Percentiles rank a stretch among this genome's conserved stretches.
phyloP scores from a whole-genome alignment of 2,113 vertebrate genomes.

The Zapus hudsonius region DNA sequence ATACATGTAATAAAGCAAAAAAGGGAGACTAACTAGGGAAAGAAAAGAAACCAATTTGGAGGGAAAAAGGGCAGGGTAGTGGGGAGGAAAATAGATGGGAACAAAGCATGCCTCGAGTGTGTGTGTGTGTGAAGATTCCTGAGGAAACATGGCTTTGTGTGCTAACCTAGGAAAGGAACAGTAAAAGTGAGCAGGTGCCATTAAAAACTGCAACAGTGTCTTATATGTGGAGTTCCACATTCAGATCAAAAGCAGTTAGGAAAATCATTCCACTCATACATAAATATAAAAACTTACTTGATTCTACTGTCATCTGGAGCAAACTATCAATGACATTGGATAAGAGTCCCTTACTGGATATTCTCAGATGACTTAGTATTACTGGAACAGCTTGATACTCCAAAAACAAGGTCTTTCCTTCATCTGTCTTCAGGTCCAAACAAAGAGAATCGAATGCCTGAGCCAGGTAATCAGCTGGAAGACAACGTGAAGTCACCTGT shows the following conservation, averaged over 20 bases:
- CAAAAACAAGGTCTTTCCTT: slow-evolving; percentile 91
- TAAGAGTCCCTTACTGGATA: slow-evolving; percentile 86
- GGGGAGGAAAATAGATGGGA: no score
- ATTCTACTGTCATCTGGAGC: slow-evolving; percentile 90
- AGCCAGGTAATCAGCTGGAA: slow-evolving; percentile 91
- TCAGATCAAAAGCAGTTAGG: background rate
- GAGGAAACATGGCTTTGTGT: background rate
- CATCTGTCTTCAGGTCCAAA: slow-evolving; percentile 88
- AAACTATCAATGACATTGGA: slow-evolving; percentile 89
- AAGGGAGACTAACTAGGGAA: no score
- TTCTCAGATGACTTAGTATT: slow-evolving; percentile 86
- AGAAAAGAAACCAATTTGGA: background rate
- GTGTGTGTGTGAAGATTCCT: background rate
- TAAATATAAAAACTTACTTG: slow-evolving; percentile 85
- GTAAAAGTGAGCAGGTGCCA: background rate
- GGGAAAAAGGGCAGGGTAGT: background rate
- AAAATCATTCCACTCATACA: background rate
- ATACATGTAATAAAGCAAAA: no score
- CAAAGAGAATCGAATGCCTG: slow-evolving; percentile 88
- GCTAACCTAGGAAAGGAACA: background rate
- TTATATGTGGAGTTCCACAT: background rate
- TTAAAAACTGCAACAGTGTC: background rate
- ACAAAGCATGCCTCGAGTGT: no score
- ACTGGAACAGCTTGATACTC: slow-evolving; percentile 87
- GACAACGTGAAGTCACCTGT: slow-evolving; percentile 56